Evolutionary conservation across 2,797 vertebrate species (phyloP), one percentile per base, ranked within the genome.

Genomic region (Botia almorhae): DNA sequence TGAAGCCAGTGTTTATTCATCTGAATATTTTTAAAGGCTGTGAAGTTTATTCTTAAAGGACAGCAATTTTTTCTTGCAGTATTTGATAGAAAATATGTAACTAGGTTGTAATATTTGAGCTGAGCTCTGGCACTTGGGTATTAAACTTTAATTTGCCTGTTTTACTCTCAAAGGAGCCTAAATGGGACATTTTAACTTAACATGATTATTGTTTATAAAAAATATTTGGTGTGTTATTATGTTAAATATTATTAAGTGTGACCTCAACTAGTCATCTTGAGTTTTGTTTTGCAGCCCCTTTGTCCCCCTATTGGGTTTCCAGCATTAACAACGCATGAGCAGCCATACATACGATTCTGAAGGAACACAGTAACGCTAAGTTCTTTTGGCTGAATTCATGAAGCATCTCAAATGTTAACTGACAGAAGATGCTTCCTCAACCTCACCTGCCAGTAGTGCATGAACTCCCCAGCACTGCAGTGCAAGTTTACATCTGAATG

Each of bases 371-470:
- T 87, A 91, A 82, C 84, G 86, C 86, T 91, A 92, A 93, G 86
- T 80, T 82, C 87, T 90, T 92, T 82, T 90, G 92, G 92, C 91
- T 92, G 82, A 90, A 79, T 91, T 91, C 78, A 85, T 90, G 88
- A 89, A 90, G 89, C 90, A 86, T 92, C 88, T 82, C 86, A 91
- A 92, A 93, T 90, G 82, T 87, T 87, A 90, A 83, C 88, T 85
- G 92, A 91, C 91, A 92, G 87, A 81, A 87, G 90, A 89, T 87
- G 88, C 87, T 92, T 92, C 86, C 87, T 89, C 89, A 87, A 87
- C 88, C 89, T 92, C 92, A 93, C 90, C 91, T 92, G 90, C 87
- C 89, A 88, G 82, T 81, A 85, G 87, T 83, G 76, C 85, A 87
- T 83, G 83, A 83, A 82, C 87, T 90, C 83, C 43, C 60, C 43